Conservation (phyloP, 2,113 vertebrate species). For the Solenodon paradoxus region DNA sequence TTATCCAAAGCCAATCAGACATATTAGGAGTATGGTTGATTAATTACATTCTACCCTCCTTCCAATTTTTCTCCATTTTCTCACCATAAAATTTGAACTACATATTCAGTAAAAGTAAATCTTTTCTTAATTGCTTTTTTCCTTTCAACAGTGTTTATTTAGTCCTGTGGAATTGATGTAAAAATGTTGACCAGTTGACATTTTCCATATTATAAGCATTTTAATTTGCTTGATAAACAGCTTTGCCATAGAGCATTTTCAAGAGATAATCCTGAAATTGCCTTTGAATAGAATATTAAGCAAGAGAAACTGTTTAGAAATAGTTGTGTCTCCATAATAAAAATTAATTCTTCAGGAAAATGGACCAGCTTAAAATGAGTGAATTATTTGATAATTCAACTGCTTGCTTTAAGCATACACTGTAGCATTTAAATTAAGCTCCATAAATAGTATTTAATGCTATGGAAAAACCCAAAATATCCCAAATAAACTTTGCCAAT, state of each 20-base stretch:
- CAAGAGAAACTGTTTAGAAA: constrained; percentile 32
- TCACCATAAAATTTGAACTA: neutral
- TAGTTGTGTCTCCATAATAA: neutral
- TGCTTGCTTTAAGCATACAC: neutral
- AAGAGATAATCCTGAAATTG: constrained; percentile 24
- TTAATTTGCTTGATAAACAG: constrained; percentile 40
- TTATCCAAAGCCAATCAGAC: neutral
- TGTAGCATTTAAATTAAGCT: constrained; percentile 37
- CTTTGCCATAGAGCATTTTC: constrained; percentile 20
- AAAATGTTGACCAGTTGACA: constrained; percentile 28
- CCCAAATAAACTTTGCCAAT: constrained; percentile 5
- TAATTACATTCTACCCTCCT: constrained; percentile 29
- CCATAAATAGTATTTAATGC: neutral
- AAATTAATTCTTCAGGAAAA: neutral
- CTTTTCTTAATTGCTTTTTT: constrained; percentile 17
- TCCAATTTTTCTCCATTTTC: neutral
- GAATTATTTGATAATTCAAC: constrained; percentile 49
- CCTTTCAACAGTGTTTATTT: constrained; percentile 19
- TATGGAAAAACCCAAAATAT: neutral
- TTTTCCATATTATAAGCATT: constrained; percentile 16
- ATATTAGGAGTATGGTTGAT: neutral
- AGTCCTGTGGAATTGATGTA: neutral
- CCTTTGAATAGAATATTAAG: constrained; percentile 38
- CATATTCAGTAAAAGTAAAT: neutral
- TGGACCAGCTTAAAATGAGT: constrained; percentile 3